Percentiles rank a stretch among this genome's conserved stretches.
phyloP scores from a whole-genome alignment of 2,797 vertebrate species.

The Sebastes diploproa region DNA sequence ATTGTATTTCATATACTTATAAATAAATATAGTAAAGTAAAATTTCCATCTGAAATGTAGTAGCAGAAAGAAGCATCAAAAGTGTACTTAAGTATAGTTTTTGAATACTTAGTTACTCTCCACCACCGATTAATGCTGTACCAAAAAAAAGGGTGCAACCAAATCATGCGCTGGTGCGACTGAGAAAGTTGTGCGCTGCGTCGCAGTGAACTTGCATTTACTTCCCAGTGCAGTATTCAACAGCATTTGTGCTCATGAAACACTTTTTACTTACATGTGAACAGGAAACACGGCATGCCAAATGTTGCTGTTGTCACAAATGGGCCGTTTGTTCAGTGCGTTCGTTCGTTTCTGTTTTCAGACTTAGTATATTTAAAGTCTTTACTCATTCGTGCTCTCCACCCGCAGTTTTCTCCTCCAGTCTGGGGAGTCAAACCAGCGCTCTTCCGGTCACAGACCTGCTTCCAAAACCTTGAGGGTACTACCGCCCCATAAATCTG shows the following conservation, averaged over 20 bases:
- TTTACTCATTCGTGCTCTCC: neutral
- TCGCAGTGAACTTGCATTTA: neutral
- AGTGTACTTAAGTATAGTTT: no score
- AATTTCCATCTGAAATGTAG: neutral
- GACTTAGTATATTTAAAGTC: neutral
- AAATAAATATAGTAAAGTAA: neutral
- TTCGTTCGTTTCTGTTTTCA: neutral
- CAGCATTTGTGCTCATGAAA: neutral
- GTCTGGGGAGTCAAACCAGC: constrained; percentile 13
- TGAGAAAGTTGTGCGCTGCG: neutral
- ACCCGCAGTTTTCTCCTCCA: neutral
- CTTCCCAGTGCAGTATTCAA: neutral
- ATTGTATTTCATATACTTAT: neutral
- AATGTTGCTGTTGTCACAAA: constrained; percentile 2
- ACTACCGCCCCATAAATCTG: constrained; percentile 44
- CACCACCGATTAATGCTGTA: no score
- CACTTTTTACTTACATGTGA: neutral
- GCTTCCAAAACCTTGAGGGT: constrained; percentile 34
- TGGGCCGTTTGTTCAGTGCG: neutral
- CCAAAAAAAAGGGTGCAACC: no score
- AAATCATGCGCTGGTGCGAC: neutral
- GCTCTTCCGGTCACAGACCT: constrained; percentile 34
- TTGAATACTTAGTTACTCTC: no score
- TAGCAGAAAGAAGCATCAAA: neutral
- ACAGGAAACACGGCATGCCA: neutral